Evolutionary conservation across 2,888 invertebrate species (phyloP).

Genomic region (Anagyrus pseudococci): DNA sequence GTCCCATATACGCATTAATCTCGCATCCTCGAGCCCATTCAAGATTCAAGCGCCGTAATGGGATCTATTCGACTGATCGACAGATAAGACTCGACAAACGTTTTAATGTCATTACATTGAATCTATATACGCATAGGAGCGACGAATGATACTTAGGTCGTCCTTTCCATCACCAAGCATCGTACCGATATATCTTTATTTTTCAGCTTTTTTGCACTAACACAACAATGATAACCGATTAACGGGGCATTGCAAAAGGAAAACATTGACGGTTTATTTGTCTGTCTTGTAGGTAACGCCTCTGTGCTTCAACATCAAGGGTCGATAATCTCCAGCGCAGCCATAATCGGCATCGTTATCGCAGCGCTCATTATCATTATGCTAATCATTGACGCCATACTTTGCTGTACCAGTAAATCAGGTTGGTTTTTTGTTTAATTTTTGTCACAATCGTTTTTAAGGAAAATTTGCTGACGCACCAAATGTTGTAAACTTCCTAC

Average conservation of each 20-base stretch:
- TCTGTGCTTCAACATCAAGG: slow-evolving; percentile 58
- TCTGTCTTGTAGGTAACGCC: slow-evolving; percentile 48
- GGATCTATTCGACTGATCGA: slow-evolving; percentile 11
- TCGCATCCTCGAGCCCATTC: slow-evolving; percentile 7
- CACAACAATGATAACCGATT: slow-evolving; percentile 32
- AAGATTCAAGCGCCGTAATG: neutral
- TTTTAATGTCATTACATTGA: too few relatives aligned
- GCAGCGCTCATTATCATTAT: slow-evolving; percentile 79
- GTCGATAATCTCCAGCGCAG: slow-evolving; percentile 72
- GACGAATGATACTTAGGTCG: neutral
- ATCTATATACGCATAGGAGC: too few relatives aligned
- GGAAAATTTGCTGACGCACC: neutral
- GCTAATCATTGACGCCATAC: slow-evolving; percentile 79
- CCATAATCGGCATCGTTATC: slow-evolving; percentile 86
- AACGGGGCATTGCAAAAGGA: neutral
- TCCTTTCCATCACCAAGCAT: slow-evolving; percentile 56
- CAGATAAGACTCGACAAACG: neutral
- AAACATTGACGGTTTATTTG: slow-evolving; percentile 20
- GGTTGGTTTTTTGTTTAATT: slow-evolving; percentile 48
- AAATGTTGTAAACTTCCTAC: neutral
- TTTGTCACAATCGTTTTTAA: neutral
- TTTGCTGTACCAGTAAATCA: slow-evolving; percentile 73
- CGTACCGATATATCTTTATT: slow-evolving; percentile 43
- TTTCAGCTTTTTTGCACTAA: slow-evolving; percentile 59
- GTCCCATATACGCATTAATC: slow-evolving; percentile 28